phyloP scores from a whole-genome alignment of 2,888 invertebrate genomes.

The Synergus umbraculus region DNA sequence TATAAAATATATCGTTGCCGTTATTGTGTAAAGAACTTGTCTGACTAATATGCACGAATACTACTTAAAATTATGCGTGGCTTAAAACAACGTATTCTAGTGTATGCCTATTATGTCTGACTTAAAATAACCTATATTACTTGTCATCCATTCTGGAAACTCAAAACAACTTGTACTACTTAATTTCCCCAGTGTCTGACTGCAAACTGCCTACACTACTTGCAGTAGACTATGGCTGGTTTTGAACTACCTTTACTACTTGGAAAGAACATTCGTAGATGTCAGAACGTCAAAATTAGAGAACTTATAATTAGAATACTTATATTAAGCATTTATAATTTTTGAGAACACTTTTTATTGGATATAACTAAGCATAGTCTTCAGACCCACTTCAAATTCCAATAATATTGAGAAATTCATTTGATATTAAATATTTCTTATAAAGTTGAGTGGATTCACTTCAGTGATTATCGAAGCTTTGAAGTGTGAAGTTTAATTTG shows the following conservation, averaged over 20 bases:
- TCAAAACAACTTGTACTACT: no score
- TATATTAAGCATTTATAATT: no score
- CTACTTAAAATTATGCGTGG: background rate
- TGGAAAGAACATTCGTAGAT: background rate
- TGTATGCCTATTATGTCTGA: no score
- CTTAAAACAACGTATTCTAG: no score
- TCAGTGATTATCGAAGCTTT: background rate
- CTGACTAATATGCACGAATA: background rate
- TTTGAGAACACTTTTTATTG: background rate
- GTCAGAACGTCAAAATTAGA: background rate
- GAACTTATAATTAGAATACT: background rate
- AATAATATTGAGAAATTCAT: background rate
- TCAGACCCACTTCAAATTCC: background rate
- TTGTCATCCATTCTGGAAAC: no score
- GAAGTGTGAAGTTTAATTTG: slow-evolving; percentile 18
- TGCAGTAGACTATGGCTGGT: background rate
- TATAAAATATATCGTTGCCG: background rate
- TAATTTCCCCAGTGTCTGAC: background rate
- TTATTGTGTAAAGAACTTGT: no score
- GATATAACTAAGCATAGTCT: background rate
- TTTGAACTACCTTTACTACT: background rate
- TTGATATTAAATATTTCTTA: background rate
- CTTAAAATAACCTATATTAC: background rate
- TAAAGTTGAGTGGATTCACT: background rate
- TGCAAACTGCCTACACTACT: background rate